Evolutionary conservation across 2,797 vertebrate species (phyloP), one percentile per base, ranked within the genome.

Genomic region (Cheirogaleus major): DNA sequence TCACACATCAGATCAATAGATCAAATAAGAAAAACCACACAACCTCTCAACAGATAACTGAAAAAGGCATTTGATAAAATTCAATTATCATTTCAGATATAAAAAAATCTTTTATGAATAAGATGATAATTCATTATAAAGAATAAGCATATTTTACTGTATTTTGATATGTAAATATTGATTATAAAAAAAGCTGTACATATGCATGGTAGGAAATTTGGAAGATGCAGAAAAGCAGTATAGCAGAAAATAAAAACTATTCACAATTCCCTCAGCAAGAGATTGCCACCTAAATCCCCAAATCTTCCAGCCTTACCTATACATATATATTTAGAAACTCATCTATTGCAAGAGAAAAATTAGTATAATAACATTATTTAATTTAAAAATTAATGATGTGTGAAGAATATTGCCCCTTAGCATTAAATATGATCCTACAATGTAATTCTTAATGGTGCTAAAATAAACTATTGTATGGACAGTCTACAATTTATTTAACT

Each of bases 221-320:
- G 48, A 96, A 45, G 35, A 86, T 38, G 11, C 30, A 67, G 57
- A 89, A 91, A 88, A 95, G 7, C 25, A 87, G 10, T 14, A 85
- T 78, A 84, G 55, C 65, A 72, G 65, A 89, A 92, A 96, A 69
- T 69, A 86, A 94, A 87, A 95, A 57, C 67, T 35, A 85, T 67
- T 25, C 59, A 41, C 4, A 72, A 41, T 76, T 25, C 43, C 52
- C 52, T 81, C 17, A 80, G 69, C 18, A 89, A 79, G 63, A 80
- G 86, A 69, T 61, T 92, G 8, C 5, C 43, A 86, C 18, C 30
- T 25, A 73, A 90, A 72, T 72, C 7, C 57, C 76, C 41, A 80
- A 11, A 59, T 89, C 5, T 80, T 73, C 4, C 8, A 75, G 13
- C 72, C 75, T 82, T 72, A 4, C 57, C 17, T 73, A 35, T 7